Percentiles rank a stretch among this genome's conserved stretches.
Conservation (phyloP, 1,140 invertebrate species). For the Odontomachus brunneus region DNA sequence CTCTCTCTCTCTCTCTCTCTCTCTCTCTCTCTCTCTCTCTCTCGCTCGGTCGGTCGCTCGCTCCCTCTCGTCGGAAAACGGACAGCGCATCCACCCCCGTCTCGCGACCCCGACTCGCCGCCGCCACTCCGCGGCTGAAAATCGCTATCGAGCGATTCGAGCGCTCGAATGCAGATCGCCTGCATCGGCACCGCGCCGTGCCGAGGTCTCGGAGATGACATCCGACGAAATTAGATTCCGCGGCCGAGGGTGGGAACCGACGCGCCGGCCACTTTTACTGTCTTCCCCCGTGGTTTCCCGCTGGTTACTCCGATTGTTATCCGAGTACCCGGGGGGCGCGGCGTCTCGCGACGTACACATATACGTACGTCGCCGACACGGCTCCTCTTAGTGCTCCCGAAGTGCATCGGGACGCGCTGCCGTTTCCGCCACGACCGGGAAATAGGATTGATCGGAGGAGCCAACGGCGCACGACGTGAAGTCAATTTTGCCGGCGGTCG, state of each 20-base stretch:
- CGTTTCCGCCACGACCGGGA: conserved; percentile 8
- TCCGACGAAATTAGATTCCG: conserved; percentile 79
- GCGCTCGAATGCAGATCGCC: conserved; percentile 74
- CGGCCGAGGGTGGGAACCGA: conserved; percentile 67
- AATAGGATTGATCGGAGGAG: conserved; percentile 34
- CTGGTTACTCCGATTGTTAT: conserved; percentile 54
- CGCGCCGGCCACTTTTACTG: conserved; percentile 57
- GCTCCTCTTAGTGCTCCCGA: conserved; percentile 4
- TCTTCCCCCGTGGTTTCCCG: conserved; percentile 56
- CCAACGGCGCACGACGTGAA: conserved; percentile 6
- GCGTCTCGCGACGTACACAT: background rate
- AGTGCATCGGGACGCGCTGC: conserved; percentile 23
- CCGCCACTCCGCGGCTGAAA: conserved; percentile 53
- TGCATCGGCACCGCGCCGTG: conserved; percentile 64
- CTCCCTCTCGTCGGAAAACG: conserved; percentile 64
- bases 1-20: conserved; percentile 59
- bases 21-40: conserved; percentile 42
- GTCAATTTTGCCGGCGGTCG: conserved; percentile 34
- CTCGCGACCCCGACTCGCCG: background rate
- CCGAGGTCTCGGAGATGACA: conserved; percentile 73
- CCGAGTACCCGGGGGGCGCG: background rate
- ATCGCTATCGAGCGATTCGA: conserved; percentile 75
- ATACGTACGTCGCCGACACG: conserved; percentile 6
- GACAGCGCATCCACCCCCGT: conserved; percentile 69
- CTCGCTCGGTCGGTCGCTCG: background rate